A percentile compares a stretch with the other conserved stretches of the same genome.
Conservation (phyloP, 2,888 invertebrate species). For the Brenthis ino region DNA sequence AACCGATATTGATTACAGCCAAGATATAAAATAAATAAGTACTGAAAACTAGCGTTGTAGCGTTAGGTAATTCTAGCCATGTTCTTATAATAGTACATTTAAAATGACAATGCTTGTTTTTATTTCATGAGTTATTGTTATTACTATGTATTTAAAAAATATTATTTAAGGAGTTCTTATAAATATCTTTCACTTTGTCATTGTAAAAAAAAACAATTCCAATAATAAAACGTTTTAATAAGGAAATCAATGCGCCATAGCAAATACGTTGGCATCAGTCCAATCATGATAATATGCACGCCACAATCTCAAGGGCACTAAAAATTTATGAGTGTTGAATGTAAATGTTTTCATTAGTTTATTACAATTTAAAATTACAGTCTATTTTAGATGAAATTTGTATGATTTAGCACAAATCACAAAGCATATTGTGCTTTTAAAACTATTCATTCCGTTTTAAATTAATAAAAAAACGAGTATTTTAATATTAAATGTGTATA, state of each 20-base stretch:
- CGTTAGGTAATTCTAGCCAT: not conserved
- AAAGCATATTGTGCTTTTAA: too few relatives aligned
- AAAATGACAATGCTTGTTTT: too few relatives aligned
- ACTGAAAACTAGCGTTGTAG: not conserved
- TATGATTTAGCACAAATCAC: not conserved
- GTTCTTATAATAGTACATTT: too few relatives aligned
- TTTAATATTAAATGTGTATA: too few relatives aligned
- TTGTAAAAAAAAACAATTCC: not conserved
- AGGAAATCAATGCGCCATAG: conserved; percentile 61
- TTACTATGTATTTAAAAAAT: too few relatives aligned
- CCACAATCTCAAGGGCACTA: conserved; percentile 65
- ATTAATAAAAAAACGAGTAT: too few relatives aligned
- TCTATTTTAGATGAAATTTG: not conserved
- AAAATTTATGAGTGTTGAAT: conserved; percentile 51
- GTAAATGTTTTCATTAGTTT: conserved; percentile 48
- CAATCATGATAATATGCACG: conserved; percentile 57
- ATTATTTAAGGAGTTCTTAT: too few relatives aligned
- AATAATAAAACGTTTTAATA: conserved; percentile 35
- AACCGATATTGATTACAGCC: conserved; percentile 22
- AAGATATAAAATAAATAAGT: conserved; percentile 4
- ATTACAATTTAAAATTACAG: conserved; percentile 22
- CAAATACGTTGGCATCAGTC: conserved; percentile 64
- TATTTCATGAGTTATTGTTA: too few relatives aligned
- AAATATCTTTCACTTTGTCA: too few relatives aligned
- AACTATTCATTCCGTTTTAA: too few relatives aligned